Evolutionary conservation across 2,888 invertebrate genomes (phyloP), one percentile per base, ranked within the genome.

Genomic region (Cyrtodaria siliqua): DNA sequence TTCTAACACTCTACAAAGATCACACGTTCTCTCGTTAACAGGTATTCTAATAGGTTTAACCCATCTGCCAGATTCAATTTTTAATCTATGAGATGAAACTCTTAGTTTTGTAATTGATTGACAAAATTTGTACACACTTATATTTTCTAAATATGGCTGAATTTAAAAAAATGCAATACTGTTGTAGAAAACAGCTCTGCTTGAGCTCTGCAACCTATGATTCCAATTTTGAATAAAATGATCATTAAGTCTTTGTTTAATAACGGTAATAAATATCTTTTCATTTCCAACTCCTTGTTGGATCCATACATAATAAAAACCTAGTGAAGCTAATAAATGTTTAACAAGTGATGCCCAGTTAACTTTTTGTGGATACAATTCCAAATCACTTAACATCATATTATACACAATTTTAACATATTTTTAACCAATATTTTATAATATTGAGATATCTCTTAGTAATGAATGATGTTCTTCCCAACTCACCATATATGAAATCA

Each of bases 391-490:
- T 26, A 23, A 18, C 23, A 57, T 18, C 18, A 24, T 57, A 18
- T 9, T 38, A 38, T 57, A 38, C 14, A 57, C 18, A 12, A n/a
- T 33, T 40, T 40, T 57, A 14, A 38, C 29, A 57, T 23, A 57
- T 20, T 20, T 57, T 57, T 26, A 57, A 9, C 57, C 57, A 57
- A 57, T 18, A 57, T 40, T 57, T 57, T 38, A 57, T 40, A 18
- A 57, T 57, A 23, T 40, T 33, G 20, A 40, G n/a, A 57, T 33
- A 57, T 57, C 38, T 57, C 2, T 12, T 2, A 18, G 20, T 26
- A 20, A 18, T 18, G n/a, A 16, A 57, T 23, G 20, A n/a, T 14
- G 38, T 33, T 14, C 57, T 33, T 12, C 57, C 57, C 16, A 38
- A 40, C 20, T 57, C 57, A 6, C 38, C 57, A 38, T 57, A 57